Evolutionary conservation across 2,113 vertebrate genomes (phyloP), one percentile per base, ranked within the genome.

Genomic region (Ailuropoda melanoleuca): DNA sequence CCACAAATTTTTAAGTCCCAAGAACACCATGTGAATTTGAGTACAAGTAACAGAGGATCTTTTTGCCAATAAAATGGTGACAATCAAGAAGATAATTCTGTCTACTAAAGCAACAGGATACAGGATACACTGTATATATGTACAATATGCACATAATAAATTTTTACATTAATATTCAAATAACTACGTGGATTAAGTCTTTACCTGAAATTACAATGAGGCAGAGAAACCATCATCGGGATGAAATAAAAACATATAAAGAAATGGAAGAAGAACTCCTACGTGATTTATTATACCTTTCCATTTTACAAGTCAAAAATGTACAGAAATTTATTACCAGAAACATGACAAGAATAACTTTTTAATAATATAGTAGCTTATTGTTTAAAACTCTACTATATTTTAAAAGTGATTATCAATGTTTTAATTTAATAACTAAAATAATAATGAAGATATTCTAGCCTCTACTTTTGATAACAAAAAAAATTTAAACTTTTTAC

Each of bases 241-340:
- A 66, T 95, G 21, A 96, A 96, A 77, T 64, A 94, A 96, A 97
- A 92, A 68, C 17, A 81, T 7, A 39, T 70, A 80, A 95, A 58
- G 29, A 29, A 95, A 83, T 83, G 15, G n/a, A 72, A 68, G 31
- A 72, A 68, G 24, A 77, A 87, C 11, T 9, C 43, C 66, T 75
- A 84, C 1, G 62, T 12, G 31, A 93, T 83, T 77, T 82, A 78
- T 39, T 55, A 83, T 62, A 88, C 15, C 31, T 6, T 68, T 91
- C 60, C 55, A 92, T 68, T 70, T 70, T 90, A 62, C 11, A 81
- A 84, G 43, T 88, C 14, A 93, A 96, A 95, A 85, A 64, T 53
- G 14, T 43, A 88, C 78, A 96, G 23, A 78, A 84, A 92, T 70
- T 85, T 78, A 90, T 70, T 24, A 90, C 4, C 68, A 3, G 1